Evolutionary conservation across 1,140 invertebrate genomes (phyloP), one percentile per base, ranked within the genome.

Genomic region (Ectropis grisescens): DNA sequence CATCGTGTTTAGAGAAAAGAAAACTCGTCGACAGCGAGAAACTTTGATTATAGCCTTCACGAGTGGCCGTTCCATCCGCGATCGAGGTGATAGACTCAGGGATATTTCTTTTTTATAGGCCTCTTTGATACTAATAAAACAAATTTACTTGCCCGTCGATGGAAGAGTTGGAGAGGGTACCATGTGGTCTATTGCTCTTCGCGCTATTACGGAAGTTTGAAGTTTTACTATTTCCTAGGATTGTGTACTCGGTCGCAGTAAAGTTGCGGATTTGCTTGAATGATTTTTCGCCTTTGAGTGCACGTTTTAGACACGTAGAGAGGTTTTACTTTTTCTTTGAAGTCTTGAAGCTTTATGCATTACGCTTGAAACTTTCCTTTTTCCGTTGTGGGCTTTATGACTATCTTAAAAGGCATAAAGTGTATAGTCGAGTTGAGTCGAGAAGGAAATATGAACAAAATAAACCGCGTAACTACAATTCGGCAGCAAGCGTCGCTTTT

Each of bases 41-140:
- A 80, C 61, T 80, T 80, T 76, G 71, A 76, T 80, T 76, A 76
- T 80, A 71, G 70, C 64, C 53, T 72, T 74, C 65, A 71, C 54
- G 70, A 75, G 66, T 72, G 57, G 59, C 59, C 68, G 61, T 69
- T 72, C 54, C 36, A 58, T 57, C 47, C 56, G 42, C 59, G 58
- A 72, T 71, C 58, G 64, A 64, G 61, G 69, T 62, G 64, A 80
- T 76, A 76, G 67, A 68, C 59, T 64, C 41, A 42, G 47, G 50
- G 48, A 67, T 67, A 76, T 76, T 70, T 76, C 68, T 68, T 69
- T 79, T 80, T 80, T 76, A 80, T 72, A 50, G 47, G 61, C 61
- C 53, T 60, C 55, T 76, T 76, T 75, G 61, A 70, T 76, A 69
- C 62, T 67, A 75, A 70, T 80, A 76, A 76, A 76, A 72, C 56